Evolutionary conservation across 2,113 vertebrate species (phyloP).

Genomic region (Cynopterus brachyotis): DNA sequence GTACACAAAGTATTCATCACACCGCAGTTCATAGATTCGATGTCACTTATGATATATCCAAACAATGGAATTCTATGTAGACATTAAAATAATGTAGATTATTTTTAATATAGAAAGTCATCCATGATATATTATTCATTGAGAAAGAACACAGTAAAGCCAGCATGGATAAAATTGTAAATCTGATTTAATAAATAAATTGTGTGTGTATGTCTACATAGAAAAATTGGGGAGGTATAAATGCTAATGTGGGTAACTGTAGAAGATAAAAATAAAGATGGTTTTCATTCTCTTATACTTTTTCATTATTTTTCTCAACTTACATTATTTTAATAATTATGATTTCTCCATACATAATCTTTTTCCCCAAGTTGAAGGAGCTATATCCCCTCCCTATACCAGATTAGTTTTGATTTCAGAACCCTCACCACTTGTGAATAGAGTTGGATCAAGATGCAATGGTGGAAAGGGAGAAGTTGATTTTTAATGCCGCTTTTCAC

Average conservation of each 20-base stretch:
- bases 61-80: not conserved
- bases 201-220: not conserved
- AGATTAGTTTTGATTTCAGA: not conserved
- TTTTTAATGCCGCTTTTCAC: not conserved
- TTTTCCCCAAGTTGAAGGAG: not conserved
- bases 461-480: not conserved
- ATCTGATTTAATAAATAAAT: not conserved
- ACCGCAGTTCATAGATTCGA: not conserved
- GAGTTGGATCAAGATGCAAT: not conserved
- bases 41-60: not conserved
- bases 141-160: not conserved
- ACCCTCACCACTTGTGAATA: not conserved
- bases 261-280: constrained; percentile 1
- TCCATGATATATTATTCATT: constrained; percentile 9
- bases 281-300: not conserved
- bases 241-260: not conserved
- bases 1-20: not conserved
- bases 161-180: not conserved
- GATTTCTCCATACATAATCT: not conserved
- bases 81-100: not conserved
- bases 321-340: not conserved
- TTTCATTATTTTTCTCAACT: not conserved
- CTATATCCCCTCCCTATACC: not conserved
- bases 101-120: constrained; percentile 8
- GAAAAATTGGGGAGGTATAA: not conserved